phyloP scores from a whole-genome alignment of 2,888 invertebrate genomes.

The Cerastis leucographa region DNA sequence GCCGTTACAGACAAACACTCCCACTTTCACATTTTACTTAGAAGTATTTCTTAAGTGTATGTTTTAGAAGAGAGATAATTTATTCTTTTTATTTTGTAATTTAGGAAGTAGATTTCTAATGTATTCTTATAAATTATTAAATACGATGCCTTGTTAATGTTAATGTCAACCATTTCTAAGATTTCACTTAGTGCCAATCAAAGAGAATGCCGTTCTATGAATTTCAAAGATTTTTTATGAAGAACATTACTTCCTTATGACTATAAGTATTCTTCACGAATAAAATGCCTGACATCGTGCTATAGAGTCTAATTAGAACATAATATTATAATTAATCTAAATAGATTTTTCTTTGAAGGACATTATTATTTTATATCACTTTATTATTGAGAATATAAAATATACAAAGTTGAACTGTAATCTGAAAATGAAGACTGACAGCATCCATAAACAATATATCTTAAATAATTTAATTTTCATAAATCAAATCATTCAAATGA shows the following conservation, averaged over 20 bases:
- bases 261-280: too few relatives aligned
- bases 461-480: too few relatives aligned
- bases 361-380: too few relatives aligned
- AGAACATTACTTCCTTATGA: not conserved
- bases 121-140: not conserved
- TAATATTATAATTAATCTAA: too few relatives aligned
- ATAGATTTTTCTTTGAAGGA: too few relatives aligned
- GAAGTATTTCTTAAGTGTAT: not conserved
- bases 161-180: not conserved
- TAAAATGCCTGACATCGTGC: too few relatives aligned
- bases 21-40: not conserved
- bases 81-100: not conserved
- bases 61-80: not conserved
- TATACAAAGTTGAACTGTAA: too few relatives aligned
- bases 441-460: too few relatives aligned
- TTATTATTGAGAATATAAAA: too few relatives aligned
- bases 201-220: not conserved
- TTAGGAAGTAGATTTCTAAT: not conserved
- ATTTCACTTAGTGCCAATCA: constrained; percentile 6
- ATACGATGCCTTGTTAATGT: not conserved
- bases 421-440: too few relatives aligned
- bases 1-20: not conserved
- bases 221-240: not conserved
- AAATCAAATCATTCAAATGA: not conserved
- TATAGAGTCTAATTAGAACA: too few relatives aligned